Base-by-base conservation (phyloP, 2,888 invertebrate genomes). In the Phymatocera aterrima region DNA sequence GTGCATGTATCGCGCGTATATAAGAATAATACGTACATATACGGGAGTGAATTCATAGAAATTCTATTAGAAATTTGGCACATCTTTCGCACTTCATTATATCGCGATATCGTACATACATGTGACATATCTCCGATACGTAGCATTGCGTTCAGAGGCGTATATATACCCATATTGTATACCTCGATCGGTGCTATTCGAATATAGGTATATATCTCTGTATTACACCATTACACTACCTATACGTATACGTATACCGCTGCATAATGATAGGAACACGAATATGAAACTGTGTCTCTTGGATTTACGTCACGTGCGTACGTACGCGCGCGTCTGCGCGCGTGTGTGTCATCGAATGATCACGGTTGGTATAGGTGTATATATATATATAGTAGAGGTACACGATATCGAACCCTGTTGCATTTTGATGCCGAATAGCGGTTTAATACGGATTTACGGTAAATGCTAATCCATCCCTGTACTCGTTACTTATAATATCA, bases 1-100 rank as follows among this genome's bases (percentile, higher is more conserved):
- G n/a, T n/a, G n/a, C n/a, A n/a, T n/a, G n/a, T n/a, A n/a, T n/a
- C n/a, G n/a, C n/a, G n/a, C n/a, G n/a, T n/a, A n/a, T n/a, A n/a
- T n/a, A n/a, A n/a, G n/a, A n/a, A n/a, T n/a, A n/a, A 60, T 72
- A 81, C 75, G 65, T 78, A 79, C 78, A 81, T 77, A 18, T 24
- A 54, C 10, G 6, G 21, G 8, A 8, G 21, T 21, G 21, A n/a
- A n/a, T n/a, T 37, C 0, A 78, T 80, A 75, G 15, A 57, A 28
- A 57, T 57, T 57, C 57, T 28, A 57, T 57, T 12, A 28, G 28
- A 57, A 57, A 57, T 57, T 21, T 10, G 57, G 28, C 12, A 54
- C 54, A 54, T 12, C 24, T 77, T 78, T 78, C 77, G 79, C 72
- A 57, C n/a, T n/a, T n/a, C n/a, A n/a, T n/a, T n/a, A n/a, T n/a